Base-by-base conservation (phyloP, 2,797 vertebrate species). In the Phataginus tetradactyla region DNA sequence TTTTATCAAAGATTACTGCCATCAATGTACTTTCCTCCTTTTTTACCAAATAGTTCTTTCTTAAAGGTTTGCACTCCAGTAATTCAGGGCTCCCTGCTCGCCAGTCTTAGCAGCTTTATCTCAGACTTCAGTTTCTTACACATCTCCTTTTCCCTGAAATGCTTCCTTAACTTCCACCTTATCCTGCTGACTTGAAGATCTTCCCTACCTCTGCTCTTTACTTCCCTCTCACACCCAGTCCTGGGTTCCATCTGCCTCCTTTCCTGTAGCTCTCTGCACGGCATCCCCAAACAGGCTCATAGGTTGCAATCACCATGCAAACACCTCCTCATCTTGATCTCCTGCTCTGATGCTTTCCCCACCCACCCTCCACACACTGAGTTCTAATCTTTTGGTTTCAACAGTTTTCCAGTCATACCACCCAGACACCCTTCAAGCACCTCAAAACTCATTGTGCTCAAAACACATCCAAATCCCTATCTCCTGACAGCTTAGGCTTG, bases 341-440 rank as follows among this genome's bases (percentile, higher is more conserved):
- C 49, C 32, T 64, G 27, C n/a, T 0, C 4, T 27, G n/a, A 18
- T 42, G 39, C 29, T 0, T 21, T 20, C 9, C 32, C n/a, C 2
- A 20, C 13, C 0, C 23, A 23, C 7, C 1, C 15, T 6, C 27
- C 18, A 12, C 1, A 77, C 10, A 25, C 18, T 12, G 49, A 18
- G 4, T 23, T 86, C n/a, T 25, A 34, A 7, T 80, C 20, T 23
- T 87, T n/a, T 18, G 9, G 29, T 83, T 39, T 59, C 71, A 57
- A 39, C 23, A 78, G 55, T 61, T 17, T 57, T 49, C 6, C 3
- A 88, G 15, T 69, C 77, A 27, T 57, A 72, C 8, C 25, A 53
- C 25, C 57, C 42, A 49, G 12, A 29, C 37, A 63, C 10, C 66
- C 51, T 51, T 68, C 51, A 27, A 42, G 27, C n/a, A 86, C 51